Conservation (phyloP, 2,888 invertebrate species). For the Xanthia icteritia region DNA sequence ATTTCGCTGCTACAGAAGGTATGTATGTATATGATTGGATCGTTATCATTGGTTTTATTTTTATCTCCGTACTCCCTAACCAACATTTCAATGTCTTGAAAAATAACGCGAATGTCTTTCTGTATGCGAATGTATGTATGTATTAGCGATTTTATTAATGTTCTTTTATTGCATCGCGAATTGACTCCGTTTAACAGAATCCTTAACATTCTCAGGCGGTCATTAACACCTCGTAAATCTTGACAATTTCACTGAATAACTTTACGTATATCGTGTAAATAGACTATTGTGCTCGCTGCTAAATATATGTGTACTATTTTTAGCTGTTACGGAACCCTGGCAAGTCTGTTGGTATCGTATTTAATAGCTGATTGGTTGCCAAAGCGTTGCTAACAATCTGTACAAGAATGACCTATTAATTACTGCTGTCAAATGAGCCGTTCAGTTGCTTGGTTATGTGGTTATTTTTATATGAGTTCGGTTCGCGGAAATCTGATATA, state of each 20-base stretch:
- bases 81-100: neutral
- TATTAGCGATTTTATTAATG: constrained; percentile 1
- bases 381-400: constrained; percentile 67
- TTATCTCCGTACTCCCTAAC: neutral
- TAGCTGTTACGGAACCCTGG: constrained; percentile 70
- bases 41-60: neutral
- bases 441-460: constrained; percentile 45
- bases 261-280: constrained; percentile 41
- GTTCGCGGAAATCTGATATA: constrained; percentile 39
- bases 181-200: neutral
- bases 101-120: constrained; percentile 23
- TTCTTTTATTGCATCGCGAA: constrained; percentile 14
- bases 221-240: constrained; percentile 20
- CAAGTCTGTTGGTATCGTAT: constrained; percentile 65
- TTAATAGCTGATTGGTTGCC: constrained; percentile 75
- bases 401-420: constrained; percentile 64
- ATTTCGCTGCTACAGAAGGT: neutral
- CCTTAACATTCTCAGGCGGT: constrained; percentile 1
- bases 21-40: neutral
- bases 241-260: constrained; percentile 16
- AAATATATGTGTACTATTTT: constrained; percentile 72
- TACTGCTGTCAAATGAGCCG: constrained; percentile 56
- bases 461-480: constrained; percentile 45
- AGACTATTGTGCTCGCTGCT: constrained; percentile 62
- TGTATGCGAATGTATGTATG: constrained; percentile 6